Conservation (phyloP, 2,797 vertebrate species). For the Sciurus vulgaris region DNA sequence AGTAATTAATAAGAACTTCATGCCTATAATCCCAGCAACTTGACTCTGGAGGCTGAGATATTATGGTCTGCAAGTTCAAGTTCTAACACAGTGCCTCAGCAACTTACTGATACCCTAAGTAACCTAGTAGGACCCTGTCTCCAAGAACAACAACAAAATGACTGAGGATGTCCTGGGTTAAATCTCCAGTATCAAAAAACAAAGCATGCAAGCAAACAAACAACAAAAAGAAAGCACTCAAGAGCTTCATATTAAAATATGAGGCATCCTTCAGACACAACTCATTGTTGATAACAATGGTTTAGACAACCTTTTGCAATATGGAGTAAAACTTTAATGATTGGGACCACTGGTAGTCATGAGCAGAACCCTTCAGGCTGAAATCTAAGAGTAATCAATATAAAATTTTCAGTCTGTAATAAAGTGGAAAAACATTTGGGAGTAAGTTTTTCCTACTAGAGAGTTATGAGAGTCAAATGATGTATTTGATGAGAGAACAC, state of each 20-base stretch:
- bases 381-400: slow-evolving; percentile 19
- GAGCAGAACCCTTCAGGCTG: background rate
- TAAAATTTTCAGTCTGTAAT: background rate
- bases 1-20: background rate
- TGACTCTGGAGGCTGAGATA: too few relatives aligned
- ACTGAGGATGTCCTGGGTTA: too few relatives aligned
- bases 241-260: slow-evolving; percentile 25
- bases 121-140: too few relatives aligned
- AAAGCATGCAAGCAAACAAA: too few relatives aligned
- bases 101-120: too few relatives aligned
- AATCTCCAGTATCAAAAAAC: too few relatives aligned
- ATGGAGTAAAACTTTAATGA: background rate
- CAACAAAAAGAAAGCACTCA: background rate
- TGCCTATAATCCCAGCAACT: too few relatives aligned
- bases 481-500: background rate
- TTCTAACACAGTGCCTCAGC: too few relatives aligned
- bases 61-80: too few relatives aligned
- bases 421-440: background rate
- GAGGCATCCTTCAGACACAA: background rate
- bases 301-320: background rate
- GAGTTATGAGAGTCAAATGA: background rate
- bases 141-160: too few relatives aligned
- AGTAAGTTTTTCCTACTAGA: background rate
- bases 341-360: background rate
- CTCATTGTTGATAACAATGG: background rate